Conservation (phyloP, 1,140 invertebrate species). For the Potamilus streckersoni region DNA sequence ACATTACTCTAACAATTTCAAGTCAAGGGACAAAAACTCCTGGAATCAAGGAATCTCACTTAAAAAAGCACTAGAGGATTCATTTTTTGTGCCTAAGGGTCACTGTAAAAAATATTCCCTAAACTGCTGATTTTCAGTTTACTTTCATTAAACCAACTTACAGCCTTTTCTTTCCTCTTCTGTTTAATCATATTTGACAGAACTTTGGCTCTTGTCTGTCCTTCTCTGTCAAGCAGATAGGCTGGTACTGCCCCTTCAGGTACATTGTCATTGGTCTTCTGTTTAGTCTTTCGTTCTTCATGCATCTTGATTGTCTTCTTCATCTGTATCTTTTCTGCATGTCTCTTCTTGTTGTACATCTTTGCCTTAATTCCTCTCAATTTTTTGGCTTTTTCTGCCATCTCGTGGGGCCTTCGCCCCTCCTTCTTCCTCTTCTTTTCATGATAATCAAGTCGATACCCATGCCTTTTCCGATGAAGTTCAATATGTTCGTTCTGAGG, state of each 20-base stretch:
- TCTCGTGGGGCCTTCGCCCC: slow-evolving; percentile 90
- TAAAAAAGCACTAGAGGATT: no score
- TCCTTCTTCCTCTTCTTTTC: slow-evolving; percentile 95
- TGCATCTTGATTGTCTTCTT: slow-evolving; percentile 86
- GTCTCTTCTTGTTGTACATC: slow-evolving; percentile 95
- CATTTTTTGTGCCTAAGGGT: no score
- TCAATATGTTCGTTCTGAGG: slow-evolving; percentile 99
- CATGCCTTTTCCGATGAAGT: slow-evolving; percentile 94
- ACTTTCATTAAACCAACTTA: slow-evolving; percentile 45
- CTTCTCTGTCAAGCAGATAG: slow-evolving; percentile 96
- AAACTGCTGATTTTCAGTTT: no score
- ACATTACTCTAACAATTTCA: no score
- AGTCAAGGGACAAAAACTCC: no score
- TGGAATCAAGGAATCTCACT: no score
- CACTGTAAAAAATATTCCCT: no score
- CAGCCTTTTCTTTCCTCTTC: slow-evolving; percentile 98
- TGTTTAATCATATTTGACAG: slow-evolving; percentile 99
- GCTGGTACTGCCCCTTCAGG: slow-evolving; percentile 93
- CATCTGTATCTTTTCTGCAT: slow-evolving; percentile 99
- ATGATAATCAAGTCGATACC: slow-evolving; percentile 96
- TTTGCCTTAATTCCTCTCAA: slow-evolving; percentile 97
- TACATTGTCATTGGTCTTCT: slow-evolving; percentile 82
- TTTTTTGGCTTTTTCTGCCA: slow-evolving; percentile 89
- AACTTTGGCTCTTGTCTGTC: slow-evolving; percentile 93
- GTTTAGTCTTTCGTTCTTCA: slow-evolving; percentile 78